These are phyloP conservation scores for Tenodera sinensis DNA, from an alignment of 2,888 invertebrate genomes.

Conservation along the genomic window DNA sequence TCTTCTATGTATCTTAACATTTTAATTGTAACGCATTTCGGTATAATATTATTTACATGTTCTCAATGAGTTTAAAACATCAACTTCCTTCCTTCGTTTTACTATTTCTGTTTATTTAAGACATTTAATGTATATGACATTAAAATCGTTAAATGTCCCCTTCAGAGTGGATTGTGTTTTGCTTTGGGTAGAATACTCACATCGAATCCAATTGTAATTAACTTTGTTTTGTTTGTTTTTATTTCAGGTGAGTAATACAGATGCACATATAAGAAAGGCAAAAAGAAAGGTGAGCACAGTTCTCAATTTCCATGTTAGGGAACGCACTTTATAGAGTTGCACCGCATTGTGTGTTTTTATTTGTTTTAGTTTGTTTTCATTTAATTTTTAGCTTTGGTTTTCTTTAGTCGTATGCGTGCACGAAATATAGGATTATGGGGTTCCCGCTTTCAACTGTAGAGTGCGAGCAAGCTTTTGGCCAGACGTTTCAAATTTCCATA, in stretches of 20 bases:
- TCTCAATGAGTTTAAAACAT: no score
- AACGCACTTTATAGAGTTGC: not conserved
- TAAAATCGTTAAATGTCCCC: no score
- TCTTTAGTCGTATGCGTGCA: not conserved
- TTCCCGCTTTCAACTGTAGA: not conserved
- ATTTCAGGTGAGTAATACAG: not conserved
- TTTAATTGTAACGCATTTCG: no score
- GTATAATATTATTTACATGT: no score
- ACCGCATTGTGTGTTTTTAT: not conserved
- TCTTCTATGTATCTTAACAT: no score
- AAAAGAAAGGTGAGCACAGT: not conserved
- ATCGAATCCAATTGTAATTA: not conserved
- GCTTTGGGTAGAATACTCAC: no score
- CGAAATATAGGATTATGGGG: not conserved
- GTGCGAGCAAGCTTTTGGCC: not conserved
- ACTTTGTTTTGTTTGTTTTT: not conserved
- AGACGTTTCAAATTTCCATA: not conserved
- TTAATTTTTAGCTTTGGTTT: not conserved
- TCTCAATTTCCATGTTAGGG: not conserved
- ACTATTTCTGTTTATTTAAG: no score
- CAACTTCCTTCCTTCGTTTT: no score
- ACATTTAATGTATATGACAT: no score
- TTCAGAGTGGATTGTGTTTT: no score
- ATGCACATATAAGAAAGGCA: not conserved
- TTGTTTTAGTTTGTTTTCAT: not conserved